Base-by-base conservation (phyloP, 37 sponge, comb jelly and placozoan genomes). In the Aplysina aerophoba region DNA sequence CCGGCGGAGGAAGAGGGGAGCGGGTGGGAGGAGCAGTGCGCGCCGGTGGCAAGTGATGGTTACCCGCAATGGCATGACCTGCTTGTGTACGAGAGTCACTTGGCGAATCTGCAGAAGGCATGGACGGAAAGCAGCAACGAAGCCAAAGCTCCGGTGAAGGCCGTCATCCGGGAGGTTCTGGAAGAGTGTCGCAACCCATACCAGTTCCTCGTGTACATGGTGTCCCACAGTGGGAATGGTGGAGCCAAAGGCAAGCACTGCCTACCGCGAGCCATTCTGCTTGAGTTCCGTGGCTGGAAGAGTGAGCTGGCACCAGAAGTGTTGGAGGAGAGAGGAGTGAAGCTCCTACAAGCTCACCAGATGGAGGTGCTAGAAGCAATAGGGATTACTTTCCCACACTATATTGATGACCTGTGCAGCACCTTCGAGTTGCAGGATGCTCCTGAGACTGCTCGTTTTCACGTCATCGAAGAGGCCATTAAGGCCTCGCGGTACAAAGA, bases 241-340 rank as follows among this genome's bases (percentile, higher is more conserved):
- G 78, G 78, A 44, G 13, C 11, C 20, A 75, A 75, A 40, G 78
- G 78, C 20, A 41, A 30, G 17, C 73, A 82, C 25, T 74, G 82
- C 39, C 58, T 82, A 6, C 66, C 81, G 2, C 78, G 86, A 62
- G 67, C 73, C 16, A 55, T 73, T 15, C 41, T 90, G 56, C 54
- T 38, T 0, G 83, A 85, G 85, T 90, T 90, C 78, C 40, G 56
- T 31, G 61, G 34, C 28, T 85, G 86, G 86, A 66, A 79, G 66
- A 75, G 27, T 13, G 82, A 85, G 37, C 34, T 24, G 19, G 28
- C 17, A 69, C 35, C 31, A 11, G 34, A 12, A 69, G 4, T 1
- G 34, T n/a, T 19, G 24, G 25, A 75, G 20, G n/a, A 19, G 16
- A n/a, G 2, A 8, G 54, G n/a, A 22, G 50, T 75, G 21, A 40